Conservation (phyloP, 1,140 invertebrate species). For the Thereuonema tuberculata region DNA sequence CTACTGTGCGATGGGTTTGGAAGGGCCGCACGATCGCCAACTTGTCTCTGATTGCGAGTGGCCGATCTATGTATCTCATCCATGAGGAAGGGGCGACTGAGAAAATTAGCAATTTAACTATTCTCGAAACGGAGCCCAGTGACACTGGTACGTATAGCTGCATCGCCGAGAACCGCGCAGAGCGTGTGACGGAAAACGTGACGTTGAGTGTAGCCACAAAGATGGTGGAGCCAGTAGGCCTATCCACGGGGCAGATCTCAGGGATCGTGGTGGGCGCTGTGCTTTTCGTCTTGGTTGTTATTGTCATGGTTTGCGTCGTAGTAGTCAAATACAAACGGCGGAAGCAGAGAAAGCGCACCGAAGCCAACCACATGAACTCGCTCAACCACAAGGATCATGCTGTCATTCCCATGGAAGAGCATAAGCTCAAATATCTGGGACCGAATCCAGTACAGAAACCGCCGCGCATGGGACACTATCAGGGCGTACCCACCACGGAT, state of each 20-base stretch:
- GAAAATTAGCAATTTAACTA: constrained; percentile 48
- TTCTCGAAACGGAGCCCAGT: constrained; percentile 48
- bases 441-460: background rate
- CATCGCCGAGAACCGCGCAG: constrained; percentile 59
- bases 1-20: constrained; percentile 41
- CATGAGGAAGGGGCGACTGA: constrained; percentile 28
- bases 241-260: constrained; percentile 26
- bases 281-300: constrained; percentile 27
- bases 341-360: background rate
- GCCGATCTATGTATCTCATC: constrained; percentile 37
- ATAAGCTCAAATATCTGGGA: background rate
- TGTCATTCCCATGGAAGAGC: background rate
- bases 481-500: background rate
- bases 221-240: constrained; percentile 30
- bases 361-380: background rate
- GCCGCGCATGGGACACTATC: background rate
- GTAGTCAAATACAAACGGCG: background rate
- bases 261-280: constrained; percentile 37
- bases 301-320: background rate
- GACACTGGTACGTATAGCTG: constrained; percentile 60
- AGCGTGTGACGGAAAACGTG: constrained; percentile 50
- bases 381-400: background rate
- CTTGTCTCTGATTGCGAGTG: constrained; percentile 28
- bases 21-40: constrained; percentile 39
- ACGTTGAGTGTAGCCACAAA: constrained; percentile 41